Evolutionary conservation across 2,888 invertebrate species (phyloP), one percentile per base, ranked within the genome.

Genomic region (Uropetala carovei): DNA sequence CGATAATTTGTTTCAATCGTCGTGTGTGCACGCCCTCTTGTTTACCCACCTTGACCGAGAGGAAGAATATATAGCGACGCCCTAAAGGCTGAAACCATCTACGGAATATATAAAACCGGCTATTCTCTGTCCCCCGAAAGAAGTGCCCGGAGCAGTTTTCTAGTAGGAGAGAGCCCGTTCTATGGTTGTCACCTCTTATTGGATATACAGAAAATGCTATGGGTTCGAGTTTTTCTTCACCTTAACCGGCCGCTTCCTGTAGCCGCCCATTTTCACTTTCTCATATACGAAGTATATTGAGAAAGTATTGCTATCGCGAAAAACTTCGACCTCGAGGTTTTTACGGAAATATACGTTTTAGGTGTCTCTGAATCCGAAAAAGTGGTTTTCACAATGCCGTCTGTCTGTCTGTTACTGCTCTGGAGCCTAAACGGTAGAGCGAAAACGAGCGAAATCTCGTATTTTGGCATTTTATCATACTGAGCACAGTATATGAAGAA

Each of bases 1-100:
- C 75, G 75, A 75, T 22, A 75, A 75, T 75, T 75, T 75, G 75
- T 75, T 75, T 75, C 75, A 27, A 75, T 75, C 75, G 22, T 75
- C 27, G 22, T 13, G 22, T n/a, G 68, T 22, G 68, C 68, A 68
- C 75, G 27, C 27, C 75, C 75, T 27, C 75, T n/a, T 22, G 75
- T 75, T 75, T 75, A 75, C 27, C 22, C 75, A 0, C 75, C 75
- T 64, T 18, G 64, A n/a, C 68, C 68, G 68, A 22, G 68, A 68
- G 68, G 68, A n/a, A 18, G 68, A 68, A 68, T 68, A 27, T 27
- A 75, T 27, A 27, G 22, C 22, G 75, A 75, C 75, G 75, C 75
- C 75, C 75, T 75, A 75, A 75, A 75, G 75, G 75, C 22, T 75
- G 27, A 75, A 75, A 27, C 68, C 68, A 68, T 18, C 68, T 68